A percentile compares a stretch with the other conserved stretches of the same genome.
Conservation (phyloP, 2,113 vertebrate species). For the Microtus richardsoni region DNA sequence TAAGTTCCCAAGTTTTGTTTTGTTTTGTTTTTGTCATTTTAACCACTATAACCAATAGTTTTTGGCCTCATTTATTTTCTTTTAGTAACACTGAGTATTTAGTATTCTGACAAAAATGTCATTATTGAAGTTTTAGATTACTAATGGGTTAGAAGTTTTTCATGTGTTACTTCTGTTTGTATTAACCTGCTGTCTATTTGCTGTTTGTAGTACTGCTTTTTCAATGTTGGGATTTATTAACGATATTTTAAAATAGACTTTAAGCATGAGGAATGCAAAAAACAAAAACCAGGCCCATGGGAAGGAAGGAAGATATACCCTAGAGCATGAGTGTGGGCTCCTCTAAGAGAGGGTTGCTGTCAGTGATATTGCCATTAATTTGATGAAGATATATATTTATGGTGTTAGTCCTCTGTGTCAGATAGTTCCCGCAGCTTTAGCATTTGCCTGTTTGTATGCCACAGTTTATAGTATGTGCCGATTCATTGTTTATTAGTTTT, state of each 20-base stretch:
- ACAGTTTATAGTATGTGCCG: background rate
- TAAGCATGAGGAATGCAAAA: background rate
- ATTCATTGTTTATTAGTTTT: background rate
- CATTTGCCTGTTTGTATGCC: slow-evolving; percentile 7
- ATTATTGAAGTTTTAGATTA: slow-evolving; percentile 48
- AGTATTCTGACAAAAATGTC: slow-evolving; percentile 21
- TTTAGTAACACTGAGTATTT: background rate
- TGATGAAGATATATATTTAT: slow-evolving; percentile 24
- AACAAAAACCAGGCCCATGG: background rate
- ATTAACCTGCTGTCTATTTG: slow-evolving; percentile 8
- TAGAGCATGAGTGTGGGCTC: background rate
- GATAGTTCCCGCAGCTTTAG: slow-evolving; percentile 32
- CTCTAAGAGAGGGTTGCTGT: background rate
- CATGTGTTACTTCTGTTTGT: slow-evolving; percentile 40
- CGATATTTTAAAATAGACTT: background rate
- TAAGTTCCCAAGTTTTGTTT: background rate
- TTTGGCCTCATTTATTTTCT: background rate
- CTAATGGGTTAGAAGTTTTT: slow-evolving; percentile 10
- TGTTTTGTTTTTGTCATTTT: slow-evolving; percentile 30
- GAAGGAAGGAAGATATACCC: background rate
- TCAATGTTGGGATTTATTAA: background rate
- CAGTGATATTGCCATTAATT: background rate
- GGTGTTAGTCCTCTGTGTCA: slow-evolving; percentile 21
- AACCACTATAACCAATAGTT: background rate
- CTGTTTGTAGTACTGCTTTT: background rate